These are phyloP conservation scores for Morone chrysops DNA, from an alignment of 2,113 vertebrate genomes.

Conservation along the genomic window DNA sequence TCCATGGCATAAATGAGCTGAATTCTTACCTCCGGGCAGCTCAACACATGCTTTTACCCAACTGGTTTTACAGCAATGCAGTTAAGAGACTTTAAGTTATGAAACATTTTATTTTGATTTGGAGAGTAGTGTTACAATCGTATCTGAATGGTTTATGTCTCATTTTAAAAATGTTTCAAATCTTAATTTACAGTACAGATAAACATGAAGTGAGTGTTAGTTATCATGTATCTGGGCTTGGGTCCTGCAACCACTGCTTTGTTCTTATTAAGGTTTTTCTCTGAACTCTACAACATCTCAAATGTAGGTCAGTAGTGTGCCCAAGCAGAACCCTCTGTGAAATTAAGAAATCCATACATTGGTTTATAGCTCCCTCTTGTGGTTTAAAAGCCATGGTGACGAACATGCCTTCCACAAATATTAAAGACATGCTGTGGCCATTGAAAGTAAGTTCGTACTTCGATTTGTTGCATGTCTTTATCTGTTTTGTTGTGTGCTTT, in stretches of 20 bases:
- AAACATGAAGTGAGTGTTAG: no score
- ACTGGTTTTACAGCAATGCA: conserved; percentile 47
- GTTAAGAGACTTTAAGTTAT: not conserved
- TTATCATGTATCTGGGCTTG: not conserved
- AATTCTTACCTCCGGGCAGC: conserved; percentile 1
- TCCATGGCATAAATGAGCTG: not conserved
- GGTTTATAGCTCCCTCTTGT: conserved; percentile 75
- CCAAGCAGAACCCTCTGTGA: not conserved
- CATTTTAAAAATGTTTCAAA: not conserved
- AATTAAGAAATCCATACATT: not conserved
- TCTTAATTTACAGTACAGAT: no score
- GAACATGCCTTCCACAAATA: not conserved
- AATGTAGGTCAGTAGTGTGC: conserved; percentile 58
- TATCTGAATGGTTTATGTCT: not conserved
- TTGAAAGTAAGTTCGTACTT: not conserved
- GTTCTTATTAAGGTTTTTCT: not conserved
- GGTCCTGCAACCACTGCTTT: not conserved
- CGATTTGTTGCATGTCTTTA: not conserved
- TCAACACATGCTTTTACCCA: not conserved
- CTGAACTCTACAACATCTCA: not conserved
- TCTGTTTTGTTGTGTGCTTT: not conserved
- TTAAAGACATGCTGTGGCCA: not conserved
- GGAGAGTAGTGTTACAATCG: no score
- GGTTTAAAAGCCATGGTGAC: conserved; percentile 34
- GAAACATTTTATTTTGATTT: not conserved